Evolutionary conservation across 2,888 invertebrate species (phyloP).

Genomic region (Dasysyrphus albostriatus): DNA sequence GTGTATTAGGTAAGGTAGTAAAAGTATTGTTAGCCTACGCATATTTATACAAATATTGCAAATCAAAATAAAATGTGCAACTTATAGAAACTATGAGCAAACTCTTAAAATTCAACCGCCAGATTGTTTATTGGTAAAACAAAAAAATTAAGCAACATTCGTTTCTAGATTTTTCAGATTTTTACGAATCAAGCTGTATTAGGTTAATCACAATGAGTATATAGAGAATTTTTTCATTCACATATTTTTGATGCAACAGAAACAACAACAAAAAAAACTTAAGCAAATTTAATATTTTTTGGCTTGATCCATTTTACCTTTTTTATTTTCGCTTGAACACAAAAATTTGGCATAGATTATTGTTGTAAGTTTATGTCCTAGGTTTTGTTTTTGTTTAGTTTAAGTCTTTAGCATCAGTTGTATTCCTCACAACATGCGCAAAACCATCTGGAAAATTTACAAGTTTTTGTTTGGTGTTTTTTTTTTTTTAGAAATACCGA

Average conservation of each 20-base stretch:
- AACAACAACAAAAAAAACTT: slow-evolving; percentile 6
- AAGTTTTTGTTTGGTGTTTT: slow-evolving; percentile 31
- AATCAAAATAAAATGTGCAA: slow-evolving; percentile 39
- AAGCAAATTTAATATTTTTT: slow-evolving; percentile 15
- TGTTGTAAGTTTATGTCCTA: slow-evolving; percentile 55
- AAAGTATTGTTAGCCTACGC: neutral
- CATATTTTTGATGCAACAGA: slow-evolving; percentile 41
- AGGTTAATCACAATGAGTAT: neutral
- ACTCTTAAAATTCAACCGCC: slow-evolving; percentile 1
- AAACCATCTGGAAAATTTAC: slow-evolving; percentile 73
- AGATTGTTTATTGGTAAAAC: neutral
- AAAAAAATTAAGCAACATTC: slow-evolving; percentile 7
- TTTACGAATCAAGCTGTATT: neutral
- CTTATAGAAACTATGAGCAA: slow-evolving; percentile 30
- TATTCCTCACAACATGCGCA: slow-evolving; percentile 71
- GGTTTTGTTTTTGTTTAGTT: slow-evolving; percentile 19
- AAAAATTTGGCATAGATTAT: slow-evolving; percentile 50
- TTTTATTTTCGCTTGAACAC: slow-evolving; percentile 50
- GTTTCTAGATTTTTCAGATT: neutral
- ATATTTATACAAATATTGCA: neutral
- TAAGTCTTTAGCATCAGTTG: slow-evolving; percentile 58
- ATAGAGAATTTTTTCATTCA: slow-evolving; percentile 10
- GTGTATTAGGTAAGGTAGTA: neutral
- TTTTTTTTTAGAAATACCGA: slow-evolving; percentile 31
- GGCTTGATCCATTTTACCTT: slow-evolving; percentile 35